Percentiles rank a stretch among this genome's conserved stretches.
These are phyloP conservation scores for Xiphorhynchus elegans DNA, from an alignment of 2,113 vertebrate genomes.

Conservation along the genomic window DNA sequence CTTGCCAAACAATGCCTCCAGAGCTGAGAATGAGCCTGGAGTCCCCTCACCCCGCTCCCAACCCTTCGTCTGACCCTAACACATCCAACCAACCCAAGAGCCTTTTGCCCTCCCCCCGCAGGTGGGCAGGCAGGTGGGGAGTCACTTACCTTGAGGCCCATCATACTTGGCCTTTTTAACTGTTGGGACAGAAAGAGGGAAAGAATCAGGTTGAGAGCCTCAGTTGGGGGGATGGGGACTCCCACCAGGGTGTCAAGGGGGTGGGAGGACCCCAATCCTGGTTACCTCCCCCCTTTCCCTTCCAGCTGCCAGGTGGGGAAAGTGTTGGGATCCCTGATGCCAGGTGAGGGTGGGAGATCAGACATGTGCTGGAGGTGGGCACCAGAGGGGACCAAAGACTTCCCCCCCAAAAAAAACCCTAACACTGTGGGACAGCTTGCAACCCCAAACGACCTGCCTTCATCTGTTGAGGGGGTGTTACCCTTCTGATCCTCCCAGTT, in stretches of 20 bases:
- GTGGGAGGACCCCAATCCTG: not conserved
- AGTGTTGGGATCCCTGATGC: not conserved
- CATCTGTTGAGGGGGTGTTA: no score
- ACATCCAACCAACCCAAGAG: not conserved
- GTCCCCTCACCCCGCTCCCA: not conserved
- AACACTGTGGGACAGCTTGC: not conserved
- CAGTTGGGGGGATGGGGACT: rapidly evolving
- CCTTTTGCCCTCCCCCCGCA: rapidly evolving
- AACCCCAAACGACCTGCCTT: not conserved
- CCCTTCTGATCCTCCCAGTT: rapidly evolving
- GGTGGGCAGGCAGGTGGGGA: not conserved
- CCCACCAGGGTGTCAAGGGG: not conserved
- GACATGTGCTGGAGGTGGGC: not conserved
- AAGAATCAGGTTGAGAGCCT: not conserved
- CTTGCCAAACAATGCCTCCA: not conserved
- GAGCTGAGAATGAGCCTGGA: not conserved
- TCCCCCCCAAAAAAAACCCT: not conserved
- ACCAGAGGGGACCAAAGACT: not conserved
- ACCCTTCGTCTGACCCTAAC: not conserved
- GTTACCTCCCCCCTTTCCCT: no score
- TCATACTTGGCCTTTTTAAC: conserved; percentile 99
- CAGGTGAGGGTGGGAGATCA: not conserved
- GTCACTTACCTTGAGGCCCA: conserved; percentile 90
- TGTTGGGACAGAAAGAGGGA: conserved; percentile 32
- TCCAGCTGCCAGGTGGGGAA: not conserved